phyloP scores from a whole-genome alignment of 1,140 invertebrate genomes.

The Heliconius himera region DNA sequence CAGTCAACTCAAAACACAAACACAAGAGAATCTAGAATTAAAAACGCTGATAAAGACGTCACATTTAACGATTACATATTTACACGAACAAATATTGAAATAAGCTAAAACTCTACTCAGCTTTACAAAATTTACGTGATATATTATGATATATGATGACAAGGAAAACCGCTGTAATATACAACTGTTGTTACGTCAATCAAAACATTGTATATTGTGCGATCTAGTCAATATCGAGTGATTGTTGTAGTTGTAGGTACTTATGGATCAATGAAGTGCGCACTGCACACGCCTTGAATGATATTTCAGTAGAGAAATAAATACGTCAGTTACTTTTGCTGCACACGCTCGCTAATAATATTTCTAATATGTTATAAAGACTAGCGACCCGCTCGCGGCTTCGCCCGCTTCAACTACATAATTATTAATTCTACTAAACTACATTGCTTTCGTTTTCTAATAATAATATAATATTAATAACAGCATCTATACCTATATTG shows the following conservation, averaged over 20 bases:
- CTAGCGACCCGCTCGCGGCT: not conserved
- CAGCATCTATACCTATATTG: too few relatives aligned
- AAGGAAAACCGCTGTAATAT: slow-evolving; percentile 16
- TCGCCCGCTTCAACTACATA: too few relatives aligned
- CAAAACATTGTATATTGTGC: slow-evolving; percentile 18
- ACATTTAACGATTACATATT: slow-evolving; percentile 15
- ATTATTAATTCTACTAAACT: too few relatives aligned
- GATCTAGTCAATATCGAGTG: slow-evolving; percentile 30
- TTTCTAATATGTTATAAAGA: not conserved
- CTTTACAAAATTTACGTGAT: slow-evolving; percentile 24
- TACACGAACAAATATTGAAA: slow-evolving; percentile 16
- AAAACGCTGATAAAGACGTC: slow-evolving; percentile 21
- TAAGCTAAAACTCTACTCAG: slow-evolving; percentile 5
- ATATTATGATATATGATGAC: slow-evolving; percentile 4
- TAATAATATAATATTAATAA: too few relatives aligned
- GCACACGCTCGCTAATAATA: not conserved
- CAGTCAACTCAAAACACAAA: not conserved
- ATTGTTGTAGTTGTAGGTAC: slow-evolving; percentile 8
- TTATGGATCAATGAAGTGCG: slow-evolving; percentile 29
- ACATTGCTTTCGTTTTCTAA: too few relatives aligned
- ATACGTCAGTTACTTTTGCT: not conserved
- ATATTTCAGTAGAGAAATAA: slow-evolving; percentile 31
- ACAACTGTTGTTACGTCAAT: slow-evolving; percentile 28
- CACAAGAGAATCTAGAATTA: slow-evolving; percentile 14
- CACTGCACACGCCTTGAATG: slow-evolving; percentile 11